A percentile compares a stretch with the other conserved stretches of the same genome.
These are phyloP conservation scores for Taurulus bubalis DNA, from an alignment of 2,113 vertebrate species.

Conservation along the genomic window DNA sequence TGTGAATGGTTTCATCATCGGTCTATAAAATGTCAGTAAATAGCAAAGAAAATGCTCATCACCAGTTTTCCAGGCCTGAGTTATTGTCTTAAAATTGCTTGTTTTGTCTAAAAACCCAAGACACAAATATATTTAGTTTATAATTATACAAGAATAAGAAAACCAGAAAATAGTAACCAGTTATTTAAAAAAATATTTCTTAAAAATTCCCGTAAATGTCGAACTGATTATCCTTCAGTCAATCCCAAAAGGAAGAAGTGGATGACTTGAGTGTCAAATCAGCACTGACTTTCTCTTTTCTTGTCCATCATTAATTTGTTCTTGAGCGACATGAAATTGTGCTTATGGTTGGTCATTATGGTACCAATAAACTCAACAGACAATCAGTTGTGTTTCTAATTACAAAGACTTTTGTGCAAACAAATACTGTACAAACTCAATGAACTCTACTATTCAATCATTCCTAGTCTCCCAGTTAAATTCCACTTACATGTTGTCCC, in stretches of 20 bases:
- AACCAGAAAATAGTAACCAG: not conserved
- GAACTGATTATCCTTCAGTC: constrained; percentile 19
- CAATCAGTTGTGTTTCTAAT: not conserved
- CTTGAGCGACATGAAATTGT: not conserved
- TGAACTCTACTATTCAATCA: not conserved
- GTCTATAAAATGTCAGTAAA: not conserved
- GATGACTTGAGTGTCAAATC: constrained; percentile 54
- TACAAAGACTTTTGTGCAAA: not conserved
- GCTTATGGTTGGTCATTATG: not conserved
- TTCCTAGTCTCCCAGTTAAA: not conserved
- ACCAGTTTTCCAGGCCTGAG: not conserved
- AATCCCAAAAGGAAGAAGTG: constrained; percentile 75
- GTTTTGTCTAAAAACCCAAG: not conserved
- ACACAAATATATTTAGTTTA: not conserved
- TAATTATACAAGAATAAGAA: not conserved
- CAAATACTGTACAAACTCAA: not conserved
- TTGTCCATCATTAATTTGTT: constrained; percentile 1
- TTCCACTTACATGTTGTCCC: constrained; percentile 95
- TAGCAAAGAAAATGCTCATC: not conserved
- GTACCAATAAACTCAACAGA: not conserved
- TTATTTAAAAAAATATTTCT: not conserved
- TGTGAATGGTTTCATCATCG: not conserved
- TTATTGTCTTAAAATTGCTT: not conserved
- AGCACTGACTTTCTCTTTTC: constrained; percentile 35
- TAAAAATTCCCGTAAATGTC: not conserved